Conservation (phyloP, 1,140 invertebrate species). For the Maconellicoccus hirsutus region DNA sequence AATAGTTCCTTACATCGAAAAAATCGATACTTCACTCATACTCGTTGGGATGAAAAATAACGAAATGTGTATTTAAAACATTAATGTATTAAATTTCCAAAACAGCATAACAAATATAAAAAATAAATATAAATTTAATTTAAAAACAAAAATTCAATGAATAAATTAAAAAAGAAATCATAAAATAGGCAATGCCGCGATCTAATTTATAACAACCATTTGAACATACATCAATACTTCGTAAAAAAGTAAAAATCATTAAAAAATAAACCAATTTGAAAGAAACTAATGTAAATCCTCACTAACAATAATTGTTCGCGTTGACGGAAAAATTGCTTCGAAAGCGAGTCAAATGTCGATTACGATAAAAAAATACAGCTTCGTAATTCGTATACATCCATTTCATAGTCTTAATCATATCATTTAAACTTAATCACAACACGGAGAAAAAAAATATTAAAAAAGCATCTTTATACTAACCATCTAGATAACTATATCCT, state of each 20-base stretch:
- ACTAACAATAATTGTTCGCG: too few relatives aligned
- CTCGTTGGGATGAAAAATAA: too few relatives aligned
- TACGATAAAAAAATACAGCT: too few relatives aligned
- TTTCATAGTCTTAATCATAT: too few relatives aligned
- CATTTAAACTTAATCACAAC: background rate
- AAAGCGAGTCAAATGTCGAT: too few relatives aligned
- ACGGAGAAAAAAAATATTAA: background rate
- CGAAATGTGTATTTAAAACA: background rate
- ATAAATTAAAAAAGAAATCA: background rate
- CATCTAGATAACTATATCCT: background rate
- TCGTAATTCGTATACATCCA: too few relatives aligned
- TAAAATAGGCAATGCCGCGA: background rate
- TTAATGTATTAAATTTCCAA: background rate
- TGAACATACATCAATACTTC: background rate
- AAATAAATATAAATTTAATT: background rate
- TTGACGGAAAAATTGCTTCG: too few relatives aligned
- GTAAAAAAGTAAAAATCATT: background rate
- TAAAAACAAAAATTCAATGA: background rate
- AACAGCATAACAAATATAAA: constrained; percentile 9
- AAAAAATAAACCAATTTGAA: too few relatives aligned
- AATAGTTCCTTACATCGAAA: too few relatives aligned
- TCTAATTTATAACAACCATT: constrained; percentile 1
- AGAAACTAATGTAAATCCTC: too few relatives aligned
- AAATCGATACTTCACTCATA: too few relatives aligned
- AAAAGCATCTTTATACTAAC: background rate